Percentiles rank a stretch among this genome's conserved stretches.
These are phyloP conservation scores for Chamaea fasciata DNA, from an alignment of 2,113 vertebrate species.

Conservation along the genomic window DNA sequence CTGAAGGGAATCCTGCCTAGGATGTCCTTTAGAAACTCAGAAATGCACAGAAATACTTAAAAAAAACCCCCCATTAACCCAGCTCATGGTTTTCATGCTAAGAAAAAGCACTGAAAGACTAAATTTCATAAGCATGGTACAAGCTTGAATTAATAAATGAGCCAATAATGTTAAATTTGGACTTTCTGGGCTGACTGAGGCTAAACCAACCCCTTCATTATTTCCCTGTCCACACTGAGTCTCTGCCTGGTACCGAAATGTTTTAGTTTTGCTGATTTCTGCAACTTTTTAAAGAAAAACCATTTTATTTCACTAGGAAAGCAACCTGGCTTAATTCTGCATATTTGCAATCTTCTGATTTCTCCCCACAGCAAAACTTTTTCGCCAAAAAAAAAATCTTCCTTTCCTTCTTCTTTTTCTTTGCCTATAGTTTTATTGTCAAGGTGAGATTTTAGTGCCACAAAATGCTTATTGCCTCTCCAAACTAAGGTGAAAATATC, in stretches of 20 bases:
- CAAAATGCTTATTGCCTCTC: not conserved
- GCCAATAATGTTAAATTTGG: not conserved
- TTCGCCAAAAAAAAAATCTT: not conserved
- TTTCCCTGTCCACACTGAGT: not conserved
- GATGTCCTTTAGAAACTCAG: not conserved
- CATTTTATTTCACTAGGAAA: not conserved
- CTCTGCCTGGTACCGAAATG: not conserved
- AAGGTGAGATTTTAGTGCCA: not conserved
- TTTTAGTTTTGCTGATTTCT: not conserved
- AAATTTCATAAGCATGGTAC: not conserved
- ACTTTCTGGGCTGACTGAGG: not conserved
- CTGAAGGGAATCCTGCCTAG: not conserved
- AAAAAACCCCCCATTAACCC: not conserved
- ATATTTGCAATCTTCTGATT: not conserved
- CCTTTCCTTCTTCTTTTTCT: not conserved
- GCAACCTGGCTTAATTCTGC: not conserved
- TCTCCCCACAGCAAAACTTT: not conserved
- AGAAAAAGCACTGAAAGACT: not conserved
- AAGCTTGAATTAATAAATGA: not conserved
- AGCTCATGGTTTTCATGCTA: not conserved
- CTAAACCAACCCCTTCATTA: not conserved
- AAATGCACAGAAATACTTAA: not conserved
- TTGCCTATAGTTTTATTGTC: not conserved
- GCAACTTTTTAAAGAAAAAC: not conserved
- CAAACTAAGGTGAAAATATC: not conserved